Evolutionary conservation across 2,797 vertebrate genomes (phyloP), one percentile per base, ranked within the genome.

Genomic region (Nyctalus aviator): DNA sequence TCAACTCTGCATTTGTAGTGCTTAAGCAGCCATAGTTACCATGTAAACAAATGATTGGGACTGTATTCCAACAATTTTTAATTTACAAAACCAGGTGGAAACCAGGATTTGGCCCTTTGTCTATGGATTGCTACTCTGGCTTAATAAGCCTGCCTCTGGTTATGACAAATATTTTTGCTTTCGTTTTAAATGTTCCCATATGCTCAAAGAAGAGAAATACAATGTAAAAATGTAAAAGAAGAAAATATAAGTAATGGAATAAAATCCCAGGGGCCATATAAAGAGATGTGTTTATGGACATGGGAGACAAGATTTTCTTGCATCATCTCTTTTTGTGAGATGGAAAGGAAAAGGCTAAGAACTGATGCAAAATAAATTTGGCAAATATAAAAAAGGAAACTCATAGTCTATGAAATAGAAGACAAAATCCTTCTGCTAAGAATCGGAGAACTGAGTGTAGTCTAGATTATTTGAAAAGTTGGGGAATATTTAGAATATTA

Each of bases 61-160:
- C 35, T 64, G 9, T 44, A 13, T 75, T 48, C 46, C 50, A 37
- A 30, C 53, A 59, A 44, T 82, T 44, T 53, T 25, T 57, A 44
- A 62, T 84, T 86, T 37, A 46, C 23, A 62, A 73, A 72, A 84
- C 18, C 25, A 62, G 1, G 2, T 62, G 48, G 53, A 37, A 88
- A 18, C 23, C 9, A 55, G 30, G n/a, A 46, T 73, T 75, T 69
- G 35, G 6, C 3, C 25, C 27, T 84, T 32, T 76, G 35, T 3
- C 21, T 62, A 2, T 32, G n/a, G 2, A 21, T 48, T 79, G 14
- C 4, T 30, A 21, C 8, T 0, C 2, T 35, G 23, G 15, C 0
- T 91, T 76, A 44, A 46, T 35, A 71, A 77, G 89, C 69, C 37
- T 81, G 53, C 7, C 5, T 66, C 30, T 93, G 46, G 2, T 62